A percentile compares a stretch with the other conserved stretches of the same genome.
These are phyloP conservation scores for Hozukius guyotensis DNA, from an alignment of 2,797 vertebrate species.

Conservation along the genomic window DNA sequence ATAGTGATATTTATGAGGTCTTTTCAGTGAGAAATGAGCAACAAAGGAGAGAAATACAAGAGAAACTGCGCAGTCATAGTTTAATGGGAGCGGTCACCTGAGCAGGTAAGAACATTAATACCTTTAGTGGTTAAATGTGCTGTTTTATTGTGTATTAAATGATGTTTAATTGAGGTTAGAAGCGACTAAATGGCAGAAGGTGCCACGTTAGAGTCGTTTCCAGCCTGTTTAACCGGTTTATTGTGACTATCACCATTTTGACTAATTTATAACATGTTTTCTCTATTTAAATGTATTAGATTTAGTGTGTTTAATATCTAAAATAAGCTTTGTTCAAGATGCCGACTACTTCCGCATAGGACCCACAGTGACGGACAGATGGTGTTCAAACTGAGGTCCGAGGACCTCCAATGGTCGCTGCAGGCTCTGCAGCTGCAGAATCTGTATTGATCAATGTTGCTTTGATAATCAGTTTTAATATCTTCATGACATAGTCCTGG, in stretches of 20 bases:
- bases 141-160: neutral
- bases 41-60: neutral
- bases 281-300: fast-evolving
- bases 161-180: neutral
- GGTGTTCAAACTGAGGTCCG: neutral
- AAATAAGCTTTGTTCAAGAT: neutral
- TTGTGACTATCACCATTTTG: neutral
- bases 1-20: fast-evolving
- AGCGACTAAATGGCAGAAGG: neutral
- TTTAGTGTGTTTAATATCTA: neutral
- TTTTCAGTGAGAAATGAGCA: slow-evolving; percentile 24
- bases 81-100: slow-evolving; percentile 75
- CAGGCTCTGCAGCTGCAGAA: too few species aligned
- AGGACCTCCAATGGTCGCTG: neutral
- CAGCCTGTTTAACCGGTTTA: neutral
- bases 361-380: neutral
- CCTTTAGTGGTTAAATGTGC: fast-evolving
- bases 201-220: neutral
- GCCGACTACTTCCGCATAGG: slow-evolving; percentile 36
- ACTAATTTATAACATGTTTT: neutral
- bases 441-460: too few species aligned
- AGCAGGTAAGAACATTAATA: slow-evolving; percentile 61
- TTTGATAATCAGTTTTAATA: neutral
- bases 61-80: slow-evolving; percentile 64
- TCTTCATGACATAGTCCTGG: neutral